Percentiles rank a stretch among this genome's conserved stretches.
Conservation (phyloP, 2,113 vertebrate species). For the Pseudorhombus dupliciocellatus region DNA sequence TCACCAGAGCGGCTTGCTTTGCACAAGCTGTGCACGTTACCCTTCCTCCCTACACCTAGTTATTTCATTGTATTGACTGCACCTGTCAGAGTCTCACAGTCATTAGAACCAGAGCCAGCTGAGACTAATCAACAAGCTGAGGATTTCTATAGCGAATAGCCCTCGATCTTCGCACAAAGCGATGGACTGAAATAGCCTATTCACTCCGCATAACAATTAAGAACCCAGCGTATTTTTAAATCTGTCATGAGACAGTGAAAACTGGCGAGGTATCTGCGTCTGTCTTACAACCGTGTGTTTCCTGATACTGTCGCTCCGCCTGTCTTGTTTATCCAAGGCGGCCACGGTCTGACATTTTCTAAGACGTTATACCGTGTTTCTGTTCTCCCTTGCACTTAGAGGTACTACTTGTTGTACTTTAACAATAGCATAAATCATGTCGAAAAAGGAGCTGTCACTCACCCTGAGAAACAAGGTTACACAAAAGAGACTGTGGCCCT, state of each 20-base stretch:
- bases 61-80: constrained; percentile 35
- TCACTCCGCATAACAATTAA: constrained; percentile 29
- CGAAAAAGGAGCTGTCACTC: neutral
- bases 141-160: constrained; percentile 49
- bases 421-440: neutral
- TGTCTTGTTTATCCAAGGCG: neutral
- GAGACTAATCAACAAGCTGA: constrained; percentile 45
- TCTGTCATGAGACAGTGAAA: constrained; percentile 20
- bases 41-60: constrained; percentile 6
- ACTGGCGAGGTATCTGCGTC: neutral
- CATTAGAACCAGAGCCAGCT: constrained; percentile 42
- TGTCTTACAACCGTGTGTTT: constrained; percentile 11
- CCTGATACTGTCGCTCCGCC: constrained; percentile 16
- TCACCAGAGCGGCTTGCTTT: neutral
- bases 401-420: constrained; percentile 34
- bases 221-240: constrained; percentile 53
- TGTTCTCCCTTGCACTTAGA: constrained; percentile 15
- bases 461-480: constrained; percentile 50
- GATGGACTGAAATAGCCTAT: constrained; percentile 29
- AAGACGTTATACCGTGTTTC: constrained; percentile 1
- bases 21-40: neutral
- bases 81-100: constrained; percentile 28
- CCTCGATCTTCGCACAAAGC: constrained; percentile 29
- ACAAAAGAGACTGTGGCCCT: constrained; percentile 49
- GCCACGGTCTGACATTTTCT: constrained; percentile 10